Evolutionary conservation across 2,113 vertebrate species (phyloP).

Genomic region (Chaenocephalus aceratus): DNA sequence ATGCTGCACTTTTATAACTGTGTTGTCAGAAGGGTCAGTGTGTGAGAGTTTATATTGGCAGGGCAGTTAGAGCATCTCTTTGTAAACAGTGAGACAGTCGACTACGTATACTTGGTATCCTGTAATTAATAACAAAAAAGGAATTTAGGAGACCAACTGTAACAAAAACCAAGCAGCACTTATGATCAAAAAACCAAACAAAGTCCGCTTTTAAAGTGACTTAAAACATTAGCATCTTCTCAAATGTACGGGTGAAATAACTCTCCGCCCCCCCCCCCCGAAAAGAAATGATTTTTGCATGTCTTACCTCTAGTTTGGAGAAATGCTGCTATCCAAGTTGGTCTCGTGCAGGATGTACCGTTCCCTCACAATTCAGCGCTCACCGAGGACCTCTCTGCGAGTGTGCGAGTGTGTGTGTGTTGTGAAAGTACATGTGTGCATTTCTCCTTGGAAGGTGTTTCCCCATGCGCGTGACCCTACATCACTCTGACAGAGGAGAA

Average conservation of each 20-base stretch:
- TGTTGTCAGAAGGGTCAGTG: not conserved
- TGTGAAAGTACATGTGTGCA: slow-evolving; percentile 62
- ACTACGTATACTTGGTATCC: slow-evolving; percentile 1
- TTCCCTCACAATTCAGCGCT: slow-evolving; percentile 47
- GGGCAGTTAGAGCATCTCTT: slow-evolving; percentile 6
- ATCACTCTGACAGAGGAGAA: slow-evolving; percentile 69
- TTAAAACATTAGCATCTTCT: too few relatives aligned
- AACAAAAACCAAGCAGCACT: not conserved
- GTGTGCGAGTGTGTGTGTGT: slow-evolving; percentile 36
- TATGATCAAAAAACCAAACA: not conserved
- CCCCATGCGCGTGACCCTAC: slow-evolving; percentile 79
- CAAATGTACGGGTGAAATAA: not conserved
- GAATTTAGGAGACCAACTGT: not conserved
- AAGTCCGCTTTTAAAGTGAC: too few relatives aligned
- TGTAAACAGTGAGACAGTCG: slow-evolving; percentile 19
- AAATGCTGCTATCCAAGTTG: slow-evolving; percentile 44
- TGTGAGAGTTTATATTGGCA: slow-evolving; percentile 12
- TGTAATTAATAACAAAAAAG: not conserved
- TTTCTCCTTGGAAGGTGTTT: slow-evolving; percentile 82
- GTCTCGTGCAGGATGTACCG: slow-evolving; percentile 31
- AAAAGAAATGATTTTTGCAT: not conserved
- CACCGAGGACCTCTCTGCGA: slow-evolving; percentile 20
- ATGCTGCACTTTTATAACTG: slow-evolving; percentile 23
- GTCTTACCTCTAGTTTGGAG: slow-evolving; percentile 69
- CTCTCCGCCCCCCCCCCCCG: not conserved